These are phyloP conservation scores for Amblyjoppa proteus DNA, from an alignment of 2,888 invertebrate species.

Conservation along the genomic window DNA sequence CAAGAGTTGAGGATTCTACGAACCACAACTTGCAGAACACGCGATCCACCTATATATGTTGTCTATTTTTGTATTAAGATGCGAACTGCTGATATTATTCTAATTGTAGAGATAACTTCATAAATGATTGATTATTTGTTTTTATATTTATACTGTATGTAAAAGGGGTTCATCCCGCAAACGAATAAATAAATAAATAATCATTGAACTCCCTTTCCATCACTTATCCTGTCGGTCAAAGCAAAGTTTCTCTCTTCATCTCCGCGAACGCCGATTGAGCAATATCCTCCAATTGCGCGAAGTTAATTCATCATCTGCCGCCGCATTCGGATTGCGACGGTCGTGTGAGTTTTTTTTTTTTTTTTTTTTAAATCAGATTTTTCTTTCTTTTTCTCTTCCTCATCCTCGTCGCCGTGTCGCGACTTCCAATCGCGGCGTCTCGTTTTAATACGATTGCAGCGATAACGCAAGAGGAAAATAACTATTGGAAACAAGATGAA, in stretches of 20 bases:
- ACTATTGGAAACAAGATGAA: not conserved
- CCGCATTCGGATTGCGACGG: not conserved
- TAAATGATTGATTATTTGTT: too few species aligned
- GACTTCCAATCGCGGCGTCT: not conserved
- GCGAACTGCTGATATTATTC: too few species aligned
- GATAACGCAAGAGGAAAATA: not conserved
- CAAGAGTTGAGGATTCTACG: not conserved
- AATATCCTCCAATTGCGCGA: conserved; percentile 43
- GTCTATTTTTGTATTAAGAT: too few species aligned
- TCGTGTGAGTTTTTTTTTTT: not conserved
- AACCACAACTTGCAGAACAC: not conserved
- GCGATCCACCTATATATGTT: not conserved
- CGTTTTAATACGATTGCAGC: conserved; percentile 18
- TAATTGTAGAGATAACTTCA: too few species aligned
- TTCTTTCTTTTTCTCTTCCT: conserved; percentile 9
- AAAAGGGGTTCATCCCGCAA: too few species aligned
- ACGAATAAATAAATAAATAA: not conserved
- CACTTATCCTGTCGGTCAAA: conserved; percentile 15
- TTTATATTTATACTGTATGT: too few species aligned
- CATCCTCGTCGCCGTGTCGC: conserved; percentile 5
- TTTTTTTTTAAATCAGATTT: not conserved
- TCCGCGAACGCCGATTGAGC: conserved; percentile 38
- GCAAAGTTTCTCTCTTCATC: not conserved
- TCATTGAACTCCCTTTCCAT: conserved; percentile 49
- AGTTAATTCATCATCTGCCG: conserved; percentile 39